Percentiles rank a stretch among this genome's conserved stretches.
phyloP scores from a whole-genome alignment of 2,888 invertebrate genomes.

The Tiliacea aurago region DNA sequence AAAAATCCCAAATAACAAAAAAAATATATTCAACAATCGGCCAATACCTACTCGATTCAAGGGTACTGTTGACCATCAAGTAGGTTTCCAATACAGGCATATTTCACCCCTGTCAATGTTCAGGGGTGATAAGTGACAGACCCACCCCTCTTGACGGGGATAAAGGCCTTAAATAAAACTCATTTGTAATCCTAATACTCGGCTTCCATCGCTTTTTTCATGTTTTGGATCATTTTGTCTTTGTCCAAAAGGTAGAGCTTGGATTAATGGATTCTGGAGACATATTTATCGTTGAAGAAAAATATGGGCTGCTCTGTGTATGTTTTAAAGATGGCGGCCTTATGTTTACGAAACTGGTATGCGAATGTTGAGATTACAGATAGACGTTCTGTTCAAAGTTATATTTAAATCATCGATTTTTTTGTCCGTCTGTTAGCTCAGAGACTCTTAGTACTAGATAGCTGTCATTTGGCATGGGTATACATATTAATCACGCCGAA shows the following conservation, averaged over 20 bases:
- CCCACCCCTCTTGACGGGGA: slow-evolving; percentile 38
- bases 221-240: slow-evolving; percentile 22
- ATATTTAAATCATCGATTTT: too few species aligned
- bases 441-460: too few species aligned
- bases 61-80: slow-evolving; percentile 30
- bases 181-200: slow-evolving; percentile 47
- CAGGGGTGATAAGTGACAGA: slow-evolving; percentile 48
- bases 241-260: slow-evolving; percentile 7
- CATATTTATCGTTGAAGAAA: not conserved
- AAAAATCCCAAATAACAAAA: not conserved
- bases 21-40: not conserved
- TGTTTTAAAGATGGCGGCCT: not conserved
- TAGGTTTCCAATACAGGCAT: slow-evolving; percentile 33
- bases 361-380: not conserved
- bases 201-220: slow-evolving; percentile 14
- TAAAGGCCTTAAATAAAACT: slow-evolving; percentile 42
- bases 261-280: slow-evolving; percentile 16
- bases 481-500: too few species aligned
- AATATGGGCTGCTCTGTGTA: not conserved
- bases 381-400: not conserved
- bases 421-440: too few species aligned
- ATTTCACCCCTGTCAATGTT: slow-evolving; percentile 50
- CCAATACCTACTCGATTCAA: slow-evolving; percentile 15
- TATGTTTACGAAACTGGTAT: not conserved
- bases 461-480: too few species aligned